These are phyloP conservation scores for Calliopsis andreniformis DNA, from an alignment of 1,140 invertebrate genomes.

Conservation along the genomic window DNA sequence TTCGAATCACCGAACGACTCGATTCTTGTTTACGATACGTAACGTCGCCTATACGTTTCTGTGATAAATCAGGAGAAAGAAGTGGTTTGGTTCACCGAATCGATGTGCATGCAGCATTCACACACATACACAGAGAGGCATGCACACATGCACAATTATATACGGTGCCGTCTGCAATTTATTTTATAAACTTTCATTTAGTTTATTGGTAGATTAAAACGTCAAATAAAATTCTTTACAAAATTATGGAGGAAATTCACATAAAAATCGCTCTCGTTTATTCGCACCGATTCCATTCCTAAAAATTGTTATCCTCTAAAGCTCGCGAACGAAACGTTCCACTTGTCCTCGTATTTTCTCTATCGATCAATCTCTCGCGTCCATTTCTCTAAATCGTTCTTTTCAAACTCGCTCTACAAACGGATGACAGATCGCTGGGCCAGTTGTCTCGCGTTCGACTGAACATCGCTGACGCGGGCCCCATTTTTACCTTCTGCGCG, in stretches of 20 bases:
- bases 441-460: background rate
- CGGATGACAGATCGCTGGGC: background rate
- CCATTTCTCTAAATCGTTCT: too few relatives aligned
- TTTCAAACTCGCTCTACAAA: too few relatives aligned
- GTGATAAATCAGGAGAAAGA: too few relatives aligned
- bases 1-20: too few relatives aligned
- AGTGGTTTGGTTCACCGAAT: too few relatives aligned
- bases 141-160: too few relatives aligned
- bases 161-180: background rate
- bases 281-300: slow-evolving; percentile 4
- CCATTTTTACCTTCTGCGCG: background rate
- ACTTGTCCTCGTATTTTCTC: background rate
- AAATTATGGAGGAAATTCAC: slow-evolving; percentile 45
- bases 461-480: background rate
- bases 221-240: slow-evolving; percentile 44
- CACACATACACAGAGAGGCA: background rate
- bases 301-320: slow-evolving; percentile 31
- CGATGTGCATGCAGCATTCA: too few relatives aligned
- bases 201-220: slow-evolving; percentile 43
- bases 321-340: slow-evolving; percentile 9
- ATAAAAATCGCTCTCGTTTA: slow-evolving; percentile 37
- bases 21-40: too few relatives aligned
- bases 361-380: background rate
- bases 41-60: too few relatives aligned
- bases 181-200: slow-evolving; percentile 31